A percentile compares a stretch with the other conserved stretches of the same genome.
phyloP scores from a whole-genome alignment of 2,888 invertebrate species.

The Ypsolopha scabrella region DNA sequence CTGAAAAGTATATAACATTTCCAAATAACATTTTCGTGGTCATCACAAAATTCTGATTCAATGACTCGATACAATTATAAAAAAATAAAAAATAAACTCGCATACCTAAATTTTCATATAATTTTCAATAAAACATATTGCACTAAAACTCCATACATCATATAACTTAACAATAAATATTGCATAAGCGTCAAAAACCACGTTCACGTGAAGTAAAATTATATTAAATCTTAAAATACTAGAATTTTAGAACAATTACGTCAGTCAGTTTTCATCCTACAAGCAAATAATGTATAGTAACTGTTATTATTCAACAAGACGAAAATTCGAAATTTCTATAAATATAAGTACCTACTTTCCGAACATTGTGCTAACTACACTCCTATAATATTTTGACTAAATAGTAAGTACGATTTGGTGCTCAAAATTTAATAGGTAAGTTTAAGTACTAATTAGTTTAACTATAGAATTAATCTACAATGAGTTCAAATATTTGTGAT shows the following conservation, averaged over 20 bases:
- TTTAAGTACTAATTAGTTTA: constrained; percentile 46
- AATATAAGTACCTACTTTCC: constrained; percentile 32
- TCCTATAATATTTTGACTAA: constrained; percentile 60
- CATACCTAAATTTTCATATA: constrained; percentile 59
- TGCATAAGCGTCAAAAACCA: constrained; percentile 60
- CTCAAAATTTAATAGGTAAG: constrained; percentile 60
- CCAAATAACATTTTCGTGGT: constrained; percentile 36
- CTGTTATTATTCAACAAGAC: constrained; percentile 27
- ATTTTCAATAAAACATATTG: constrained; percentile 65
- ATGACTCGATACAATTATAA: constrained; percentile 31
- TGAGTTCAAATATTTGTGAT: neutral
- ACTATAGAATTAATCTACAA: constrained; percentile 58
- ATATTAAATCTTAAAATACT: constrained; percentile 48
- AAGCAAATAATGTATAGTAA: constrained; percentile 32
- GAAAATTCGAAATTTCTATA: constrained; percentile 34
- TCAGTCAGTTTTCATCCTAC: constrained; percentile 52
- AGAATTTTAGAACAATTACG: constrained; percentile 49
- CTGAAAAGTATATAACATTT: constrained; percentile 52
- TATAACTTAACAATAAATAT: constrained; percentile 68
- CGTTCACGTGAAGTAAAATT: constrained; percentile 45
- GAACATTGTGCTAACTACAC: constrained; percentile 40
- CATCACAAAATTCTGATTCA: constrained; percentile 9
- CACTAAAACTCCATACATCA: constrained; percentile 53
- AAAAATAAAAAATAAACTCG: constrained; percentile 59
- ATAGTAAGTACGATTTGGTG: constrained; percentile 71